Base-by-base conservation (phyloP, 2,888 invertebrate genomes). In the Resseliella maxima region DNA sequence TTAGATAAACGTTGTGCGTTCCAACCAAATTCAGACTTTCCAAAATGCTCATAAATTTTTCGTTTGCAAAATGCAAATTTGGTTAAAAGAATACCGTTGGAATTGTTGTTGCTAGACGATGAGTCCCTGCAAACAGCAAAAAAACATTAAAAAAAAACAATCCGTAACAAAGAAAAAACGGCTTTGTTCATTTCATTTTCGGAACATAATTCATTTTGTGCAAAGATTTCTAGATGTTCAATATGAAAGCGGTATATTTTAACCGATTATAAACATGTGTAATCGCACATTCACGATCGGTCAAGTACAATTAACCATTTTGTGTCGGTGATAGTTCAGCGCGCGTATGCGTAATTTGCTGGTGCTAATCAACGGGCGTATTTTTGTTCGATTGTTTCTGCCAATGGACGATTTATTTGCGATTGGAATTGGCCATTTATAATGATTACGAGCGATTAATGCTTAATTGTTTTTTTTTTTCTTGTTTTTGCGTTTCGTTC, bases 351-450 rank as follows among this genome's bases (percentile, higher is more conserved):
- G 72, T 72, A 72, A 72, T 72, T 72, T 35, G 31, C 3, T 5
- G 3, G 24, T 24, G 83, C 38, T 83, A 83, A 83, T 83, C 83
- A n/a, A 10, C 6, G 38, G 38, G 38, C 38, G 38, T 38, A 83
- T 83, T 83, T 83, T n/a, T 0, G 24, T 83, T 31, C 38, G 83
- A 38, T 38, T 38, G 38, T 83, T 72, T 72, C 31, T n/a, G 38
- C 21, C 83, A n/a, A 21, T 35, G 35, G 31, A 72, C 72, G 72
- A 72, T 72, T 72, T 72, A 72, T 72, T 31, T 72, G 35, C 83
- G 83, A 83, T 83, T 83, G 83, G 83, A 83, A 83, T n/a, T 24
- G 24, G 36, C 24, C 83, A 83, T 83, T 83, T 83, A 83, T 83
- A 38, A 83, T 83, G 83, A 83, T 83, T 83, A 83, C 83, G 1